Evolutionary conservation across 2,888 invertebrate genomes (phyloP).

Genomic region (Protodeltote pygarga): DNA sequence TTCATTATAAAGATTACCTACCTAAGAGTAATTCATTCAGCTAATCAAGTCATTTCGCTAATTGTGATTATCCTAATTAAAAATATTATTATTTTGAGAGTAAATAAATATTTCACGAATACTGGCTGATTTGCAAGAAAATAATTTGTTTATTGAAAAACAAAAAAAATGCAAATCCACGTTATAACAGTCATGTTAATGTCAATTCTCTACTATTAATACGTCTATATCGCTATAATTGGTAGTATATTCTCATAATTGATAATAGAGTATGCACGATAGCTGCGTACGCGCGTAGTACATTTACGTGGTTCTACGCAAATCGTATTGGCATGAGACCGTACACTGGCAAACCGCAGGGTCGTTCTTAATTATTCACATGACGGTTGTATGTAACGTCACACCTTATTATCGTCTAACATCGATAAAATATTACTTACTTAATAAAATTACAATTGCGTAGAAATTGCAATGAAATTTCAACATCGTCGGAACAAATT

Average conservation of each 20-base stretch:
- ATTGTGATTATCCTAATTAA: too few relatives aligned
- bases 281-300: conserved; percentile 5
- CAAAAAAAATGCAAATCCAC: too few relatives aligned
- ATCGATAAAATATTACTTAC: conserved; percentile 37
- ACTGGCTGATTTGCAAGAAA: too few relatives aligned
- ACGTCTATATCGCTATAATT: too few relatives aligned
- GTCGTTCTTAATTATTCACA: conserved; percentile 41
- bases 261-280: conserved; percentile 11
- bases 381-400: conserved; percentile 30
- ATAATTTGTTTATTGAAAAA: too few relatives aligned
- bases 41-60: too few relatives aligned
- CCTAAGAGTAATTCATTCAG: too few relatives aligned
- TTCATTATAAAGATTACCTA: conserved; percentile 8
- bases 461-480: conserved; percentile 37
- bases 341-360: conserved; percentile 36
- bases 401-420: conserved; percentile 37
- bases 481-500: conserved; percentile 36
- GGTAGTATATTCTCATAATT: conserved; percentile 10
- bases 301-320: conserved; percentile 33
- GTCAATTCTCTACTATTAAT: too few relatives aligned
- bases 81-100: too few relatives aligned
- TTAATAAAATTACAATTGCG: conserved; percentile 34
- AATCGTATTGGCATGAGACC: conserved; percentile 35
- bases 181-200: too few relatives aligned
- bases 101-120: too few relatives aligned